These are phyloP conservation scores for Drosophila pseudoobscura DNA, from an alignment of 1,140 invertebrate genomes.

Conservation along the genomic window DNA sequence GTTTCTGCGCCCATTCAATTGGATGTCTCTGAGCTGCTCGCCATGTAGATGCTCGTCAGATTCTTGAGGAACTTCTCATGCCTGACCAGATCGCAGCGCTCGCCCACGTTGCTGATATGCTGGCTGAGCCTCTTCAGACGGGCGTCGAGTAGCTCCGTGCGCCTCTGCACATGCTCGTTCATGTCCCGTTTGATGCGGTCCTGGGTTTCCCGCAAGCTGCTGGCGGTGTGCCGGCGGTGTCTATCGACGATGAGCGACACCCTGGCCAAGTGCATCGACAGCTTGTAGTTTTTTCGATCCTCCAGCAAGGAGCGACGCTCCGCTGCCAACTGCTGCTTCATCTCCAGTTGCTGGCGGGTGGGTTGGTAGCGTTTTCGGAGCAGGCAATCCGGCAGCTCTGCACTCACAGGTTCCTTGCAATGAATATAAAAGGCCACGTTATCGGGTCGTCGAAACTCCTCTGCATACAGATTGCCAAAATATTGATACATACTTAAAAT, in stretches of 20 bases:
- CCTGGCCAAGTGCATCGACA: neutral
- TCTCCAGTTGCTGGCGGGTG: neutral
- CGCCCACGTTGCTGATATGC: constrained; percentile 31
- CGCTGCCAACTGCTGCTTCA: constrained; percentile 8
- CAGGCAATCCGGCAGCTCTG: constrained; percentile 15
- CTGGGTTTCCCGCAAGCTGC: neutral
- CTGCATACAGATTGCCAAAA: neutral
- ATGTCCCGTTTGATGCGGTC: constrained; percentile 32
- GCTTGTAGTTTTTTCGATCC: constrained; percentile 5
- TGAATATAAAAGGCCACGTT: constrained; percentile 33
- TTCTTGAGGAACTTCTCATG: constrained; percentile 32
- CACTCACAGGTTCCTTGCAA: constrained; percentile 12
- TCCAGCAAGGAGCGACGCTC: constrained; percentile 10
- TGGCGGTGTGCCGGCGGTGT: neutral
- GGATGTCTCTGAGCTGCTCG: constrained; percentile 1
- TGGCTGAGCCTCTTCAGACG: constrained; percentile 7
- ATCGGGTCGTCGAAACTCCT: neutral
- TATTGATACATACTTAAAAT: constrained; percentile 14
- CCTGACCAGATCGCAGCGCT: constrained; percentile 18
- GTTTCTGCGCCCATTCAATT: constrained; percentile 13
- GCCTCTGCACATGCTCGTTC: constrained; percentile 30
- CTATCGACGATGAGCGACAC: constrained; percentile 8
- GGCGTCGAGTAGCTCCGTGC: neutral
- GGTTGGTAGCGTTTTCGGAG: neutral
- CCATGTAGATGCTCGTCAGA: constrained; percentile 27